These are phyloP conservation scores for Lymantria monacha DNA, from an alignment of 2,888 invertebrate genomes.

Conservation along the genomic window DNA sequence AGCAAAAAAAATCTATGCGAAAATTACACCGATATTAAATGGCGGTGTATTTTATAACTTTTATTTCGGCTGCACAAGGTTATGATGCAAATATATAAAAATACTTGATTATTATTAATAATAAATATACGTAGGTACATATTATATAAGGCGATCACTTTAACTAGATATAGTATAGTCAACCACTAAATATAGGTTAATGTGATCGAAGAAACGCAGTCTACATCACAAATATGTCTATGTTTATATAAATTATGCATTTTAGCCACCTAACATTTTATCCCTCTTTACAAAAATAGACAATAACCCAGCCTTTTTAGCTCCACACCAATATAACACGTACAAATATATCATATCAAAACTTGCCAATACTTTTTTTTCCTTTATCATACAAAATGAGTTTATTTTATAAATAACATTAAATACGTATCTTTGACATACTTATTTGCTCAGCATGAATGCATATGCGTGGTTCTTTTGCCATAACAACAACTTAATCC, in stretches of 20 bases:
- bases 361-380: constrained; percentile 48
- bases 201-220: constrained; percentile 26
- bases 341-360: constrained; percentile 68
- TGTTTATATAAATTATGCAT: constrained; percentile 57
- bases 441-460: constrained; percentile 3
- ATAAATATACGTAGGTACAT: constrained; percentile 33
- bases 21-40: constrained; percentile 13
- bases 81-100: constrained; percentile 38
- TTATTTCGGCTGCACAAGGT: constrained; percentile 19
- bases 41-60: constrained; percentile 17
- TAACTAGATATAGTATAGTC: constrained; percentile 11
- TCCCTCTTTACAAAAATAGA: constrained; percentile 70
- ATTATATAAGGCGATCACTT: constrained; percentile 23
- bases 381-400: constrained; percentile 40
- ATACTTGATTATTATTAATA: constrained; percentile 37
- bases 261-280: constrained; percentile 72
- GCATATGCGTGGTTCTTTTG: neutral
- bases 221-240: constrained; percentile 32
- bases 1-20: constrained; percentile 34
- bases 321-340: constrained; percentile 41
- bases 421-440: constrained; percentile 28
- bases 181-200: constrained; percentile 6
- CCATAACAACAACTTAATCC: constrained; percentile 1
- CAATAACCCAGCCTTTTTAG: constrained; percentile 49
- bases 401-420: constrained; percentile 30